phyloP scores from a whole-genome alignment of 1,140 invertebrate species.

The Aphelinus certus region DNA sequence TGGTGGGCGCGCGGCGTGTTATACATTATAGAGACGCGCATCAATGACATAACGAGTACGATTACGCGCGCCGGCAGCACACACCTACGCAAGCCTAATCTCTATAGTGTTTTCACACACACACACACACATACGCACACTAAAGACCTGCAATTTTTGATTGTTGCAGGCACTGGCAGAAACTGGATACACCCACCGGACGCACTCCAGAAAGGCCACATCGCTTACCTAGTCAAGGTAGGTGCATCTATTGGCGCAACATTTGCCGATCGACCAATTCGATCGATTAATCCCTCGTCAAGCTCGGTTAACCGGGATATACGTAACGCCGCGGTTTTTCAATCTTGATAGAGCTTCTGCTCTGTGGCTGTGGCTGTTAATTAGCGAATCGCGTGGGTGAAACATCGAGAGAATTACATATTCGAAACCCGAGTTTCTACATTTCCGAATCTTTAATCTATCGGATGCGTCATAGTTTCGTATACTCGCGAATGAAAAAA shows the following conservation, averaged over 20 bases:
- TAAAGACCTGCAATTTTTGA: constrained; percentile 24
- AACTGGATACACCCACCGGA: constrained; percentile 96
- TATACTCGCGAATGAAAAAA: no score
- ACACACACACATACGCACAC: background rate
- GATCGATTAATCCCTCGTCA: no score
- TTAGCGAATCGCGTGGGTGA: no score
- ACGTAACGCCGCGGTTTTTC: background rate
- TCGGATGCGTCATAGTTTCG: no score
- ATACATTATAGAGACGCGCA: background rate
- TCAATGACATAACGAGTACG: constrained; percentile 5
- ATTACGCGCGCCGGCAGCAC: no score
- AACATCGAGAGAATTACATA: no score
- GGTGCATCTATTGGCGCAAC: background rate
- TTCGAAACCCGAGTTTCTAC: no score
- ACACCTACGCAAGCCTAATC: no score
- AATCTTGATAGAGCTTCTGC: background rate
- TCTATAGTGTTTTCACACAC: no score
- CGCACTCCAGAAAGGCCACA: constrained; percentile 91
- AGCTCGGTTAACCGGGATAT: no score
- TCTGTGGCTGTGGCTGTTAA: no score
- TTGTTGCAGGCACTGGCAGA: constrained; percentile 64
- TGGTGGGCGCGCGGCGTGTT: background rate
- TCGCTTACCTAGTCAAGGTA: constrained; percentile 97
- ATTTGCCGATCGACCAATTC: background rate
- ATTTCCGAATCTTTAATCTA: no score